Evolutionary conservation across 2,888 invertebrate genomes (phyloP).

Genomic region (Dynastes hyllus): DNA sequence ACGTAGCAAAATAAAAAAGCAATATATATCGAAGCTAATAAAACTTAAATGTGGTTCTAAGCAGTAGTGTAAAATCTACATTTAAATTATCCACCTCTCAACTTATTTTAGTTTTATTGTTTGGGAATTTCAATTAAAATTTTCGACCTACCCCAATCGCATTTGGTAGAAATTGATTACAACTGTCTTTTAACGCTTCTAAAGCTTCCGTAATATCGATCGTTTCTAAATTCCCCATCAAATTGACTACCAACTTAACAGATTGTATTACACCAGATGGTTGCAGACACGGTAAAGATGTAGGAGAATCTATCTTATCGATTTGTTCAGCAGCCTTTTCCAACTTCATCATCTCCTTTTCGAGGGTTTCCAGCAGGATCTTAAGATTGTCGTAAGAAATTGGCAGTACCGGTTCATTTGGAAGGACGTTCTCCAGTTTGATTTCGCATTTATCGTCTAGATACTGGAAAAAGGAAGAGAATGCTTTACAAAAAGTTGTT

Average conservation of each 20-base stretch:
- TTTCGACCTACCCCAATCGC: constrained; percentile 58
- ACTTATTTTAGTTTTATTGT: neutral
- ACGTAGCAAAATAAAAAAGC: no score
- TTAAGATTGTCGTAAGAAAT: constrained; percentile 88
- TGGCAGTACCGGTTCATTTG: constrained; percentile 80
- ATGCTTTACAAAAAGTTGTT: no score
- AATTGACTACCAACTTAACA: constrained; percentile 92
- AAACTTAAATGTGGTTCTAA: no score
- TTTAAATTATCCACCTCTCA: no score
- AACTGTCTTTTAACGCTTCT: constrained; percentile 63
- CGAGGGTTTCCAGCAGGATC: constrained; percentile 85
- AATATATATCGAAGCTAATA: no score
- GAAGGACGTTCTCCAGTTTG: constrained; percentile 85
- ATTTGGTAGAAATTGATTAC: constrained; percentile 60
- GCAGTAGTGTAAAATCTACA: no score
- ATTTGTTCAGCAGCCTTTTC: constrained; percentile 78
- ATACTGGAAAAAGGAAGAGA: constrained; percentile 66
- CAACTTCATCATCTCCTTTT: constrained; percentile 86
- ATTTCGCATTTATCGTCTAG: constrained; percentile 86
- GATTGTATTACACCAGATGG: constrained; percentile 89
- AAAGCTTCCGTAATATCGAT: constrained; percentile 88
- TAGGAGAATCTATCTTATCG: constrained; percentile 66
- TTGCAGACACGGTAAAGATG: constrained; percentile 71
- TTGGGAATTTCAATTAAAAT: neutral
- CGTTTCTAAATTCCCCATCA: constrained; percentile 92